phyloP scores from a whole-genome alignment of 1,140 invertebrate genomes.

The Sitodiplosis mosellana region DNA sequence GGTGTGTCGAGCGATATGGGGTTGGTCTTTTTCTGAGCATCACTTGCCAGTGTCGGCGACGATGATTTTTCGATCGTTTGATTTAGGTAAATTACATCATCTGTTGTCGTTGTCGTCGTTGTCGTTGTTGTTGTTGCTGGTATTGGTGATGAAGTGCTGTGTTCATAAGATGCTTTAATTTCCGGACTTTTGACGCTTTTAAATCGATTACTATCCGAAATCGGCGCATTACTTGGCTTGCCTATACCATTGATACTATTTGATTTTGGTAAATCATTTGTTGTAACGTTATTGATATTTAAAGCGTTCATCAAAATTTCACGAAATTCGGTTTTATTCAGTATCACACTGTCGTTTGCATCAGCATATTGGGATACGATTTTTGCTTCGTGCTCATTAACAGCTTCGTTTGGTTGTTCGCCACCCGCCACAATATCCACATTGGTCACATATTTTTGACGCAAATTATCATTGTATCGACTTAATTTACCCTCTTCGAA shows the following conservation, averaged over 20 bases:
- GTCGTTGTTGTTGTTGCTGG: too few relatives aligned
- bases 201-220: neutral
- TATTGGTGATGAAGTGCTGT: neutral
- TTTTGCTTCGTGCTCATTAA: neutral
- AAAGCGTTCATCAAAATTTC: neutral
- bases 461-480: too few relatives aligned
- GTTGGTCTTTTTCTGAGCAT: conserved; percentile 4
- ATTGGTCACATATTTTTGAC: too few relatives aligned
- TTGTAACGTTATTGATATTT: neutral
- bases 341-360: neutral
- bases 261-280: neutral
- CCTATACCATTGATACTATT: too few relatives aligned
- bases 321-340: neutral
- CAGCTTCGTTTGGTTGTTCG: too few relatives aligned
- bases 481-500: neutral
- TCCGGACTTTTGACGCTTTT: neutral
- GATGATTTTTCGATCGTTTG: too few relatives aligned
- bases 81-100: too few relatives aligned
- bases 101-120: too few relatives aligned
- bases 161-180: neutral
- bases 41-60: neutral
- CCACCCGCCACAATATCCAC: too few relatives aligned
- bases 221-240: too few relatives aligned
- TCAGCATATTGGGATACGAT: neutral
- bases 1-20: conserved; percentile 24